Conservation (phyloP, 2,888 invertebrate genomes). For the Lamellibrachia satsuma region DNA sequence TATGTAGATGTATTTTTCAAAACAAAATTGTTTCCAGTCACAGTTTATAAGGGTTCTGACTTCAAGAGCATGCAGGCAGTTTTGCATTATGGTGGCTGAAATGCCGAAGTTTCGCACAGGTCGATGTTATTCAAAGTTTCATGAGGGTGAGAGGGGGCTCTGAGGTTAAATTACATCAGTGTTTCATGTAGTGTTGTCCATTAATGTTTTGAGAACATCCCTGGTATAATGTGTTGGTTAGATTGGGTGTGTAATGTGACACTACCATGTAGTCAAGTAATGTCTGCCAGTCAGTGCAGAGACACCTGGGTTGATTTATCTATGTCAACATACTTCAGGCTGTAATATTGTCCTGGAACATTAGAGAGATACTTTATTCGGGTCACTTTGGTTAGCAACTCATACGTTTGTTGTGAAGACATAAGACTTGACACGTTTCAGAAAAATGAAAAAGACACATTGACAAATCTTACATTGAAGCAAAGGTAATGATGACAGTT, state of each 20-base stretch:
- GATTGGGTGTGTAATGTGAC: neutral
- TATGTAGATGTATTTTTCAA: neutral
- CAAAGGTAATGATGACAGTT: neutral
- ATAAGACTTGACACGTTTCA: neutral
- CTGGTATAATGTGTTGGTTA: neutral
- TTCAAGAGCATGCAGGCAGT: neutral
- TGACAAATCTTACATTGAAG: neutral
- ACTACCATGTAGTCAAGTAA: neutral
- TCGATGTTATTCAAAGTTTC: neutral
- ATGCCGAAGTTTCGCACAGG: neutral
- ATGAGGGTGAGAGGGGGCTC: neutral
- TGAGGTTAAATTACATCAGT: neutral
- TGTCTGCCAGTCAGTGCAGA: neutral
- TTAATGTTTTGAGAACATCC: neutral
- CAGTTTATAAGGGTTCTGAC: neutral
- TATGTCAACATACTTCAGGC: neutral
- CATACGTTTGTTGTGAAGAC: neutral
- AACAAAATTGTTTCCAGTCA: neutral
- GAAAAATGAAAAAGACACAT: neutral
- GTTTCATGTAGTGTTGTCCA: neutral
- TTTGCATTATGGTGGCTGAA: neutral
- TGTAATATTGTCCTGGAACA: neutral
- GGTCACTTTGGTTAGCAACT: neutral
- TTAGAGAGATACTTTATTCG: neutral
- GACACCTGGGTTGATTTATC: neutral